Evolutionary conservation across 64 coral and sea anemone species (phyloP).

Genomic region (Stylophora pistillata): DNA sequence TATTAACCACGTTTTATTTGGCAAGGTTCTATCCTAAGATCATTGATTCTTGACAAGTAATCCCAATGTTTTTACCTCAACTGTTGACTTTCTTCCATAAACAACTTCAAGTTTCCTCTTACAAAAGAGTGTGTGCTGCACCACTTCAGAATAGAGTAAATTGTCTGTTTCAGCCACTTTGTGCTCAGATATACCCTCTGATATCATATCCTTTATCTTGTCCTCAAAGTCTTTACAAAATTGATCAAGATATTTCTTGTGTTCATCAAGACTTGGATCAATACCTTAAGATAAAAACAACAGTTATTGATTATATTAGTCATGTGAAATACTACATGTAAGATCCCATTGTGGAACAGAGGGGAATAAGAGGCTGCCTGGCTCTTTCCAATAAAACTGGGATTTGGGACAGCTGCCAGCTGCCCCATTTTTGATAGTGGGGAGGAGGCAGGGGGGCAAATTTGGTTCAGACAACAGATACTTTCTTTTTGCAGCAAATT

Average conservation of each 20-base stretch:
- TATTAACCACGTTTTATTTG: no score
- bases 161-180: slow-evolving; percentile 48
- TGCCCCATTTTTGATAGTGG: no score
- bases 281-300: slow-evolving; percentile 54
- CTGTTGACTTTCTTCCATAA: slow-evolving; percentile 55
- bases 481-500: no score
- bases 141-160: slow-evolving; percentile 69
- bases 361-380: no score
- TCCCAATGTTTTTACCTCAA: slow-evolving; percentile 37
- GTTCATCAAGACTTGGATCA: slow-evolving; percentile 52
- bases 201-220: slow-evolving; percentile 63
- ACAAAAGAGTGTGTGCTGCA: slow-evolving; percentile 76
- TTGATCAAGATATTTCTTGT: slow-evolving; percentile 58
- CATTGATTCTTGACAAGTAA: no score
- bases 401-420: no score
- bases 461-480: no score
- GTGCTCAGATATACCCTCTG: slow-evolving; percentile 64
- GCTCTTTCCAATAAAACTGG: no score
- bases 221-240: slow-evolving; percentile 70
- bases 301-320: neutral
- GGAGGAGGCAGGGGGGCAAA: no score
- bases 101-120: slow-evolving; percentile 63
- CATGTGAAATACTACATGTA: no score
- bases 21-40: no score
- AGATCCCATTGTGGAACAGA: no score